Percentiles rank a stretch among this genome's conserved stretches.
Conservation (phyloP, 2,113 vertebrate genomes). For the Mugil cephalus region DNA sequence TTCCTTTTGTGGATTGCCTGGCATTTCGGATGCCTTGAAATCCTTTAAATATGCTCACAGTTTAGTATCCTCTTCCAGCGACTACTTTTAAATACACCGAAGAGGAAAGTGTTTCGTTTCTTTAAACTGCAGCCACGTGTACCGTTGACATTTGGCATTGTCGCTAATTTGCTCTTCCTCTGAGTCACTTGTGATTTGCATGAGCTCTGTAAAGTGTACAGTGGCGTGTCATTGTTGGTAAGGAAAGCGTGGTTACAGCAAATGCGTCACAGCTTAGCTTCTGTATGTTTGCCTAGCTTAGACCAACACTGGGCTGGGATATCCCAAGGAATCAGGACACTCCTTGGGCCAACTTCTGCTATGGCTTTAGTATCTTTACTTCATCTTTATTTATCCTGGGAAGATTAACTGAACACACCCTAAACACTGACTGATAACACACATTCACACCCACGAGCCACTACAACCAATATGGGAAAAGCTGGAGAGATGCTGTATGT, state of each 20-base stretch:
- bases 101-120: neutral
- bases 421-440: slow-evolving; percentile 38
- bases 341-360: slow-evolving; percentile 74
- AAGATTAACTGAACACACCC: slow-evolving; percentile 55
- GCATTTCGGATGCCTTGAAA: slow-evolving; percentile 40
- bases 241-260: slow-evolving; percentile 35
- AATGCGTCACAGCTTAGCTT: slow-evolving; percentile 49
- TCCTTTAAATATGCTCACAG: neutral
- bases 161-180: slow-evolving; percentile 4
- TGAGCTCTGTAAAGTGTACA: slow-evolving; percentile 35
- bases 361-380: slow-evolving; percentile 50
- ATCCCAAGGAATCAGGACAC: slow-evolving; percentile 69
- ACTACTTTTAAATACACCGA: slow-evolving; percentile 6
- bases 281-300: slow-evolving; percentile 63
- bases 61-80: slow-evolving; percentile 4
- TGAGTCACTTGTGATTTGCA: slow-evolving; percentile 51
- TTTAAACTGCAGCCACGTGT: slow-evolving; percentile 21
- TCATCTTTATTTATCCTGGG: slow-evolving; percentile 61
- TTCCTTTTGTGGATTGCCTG: slow-evolving; percentile 28
- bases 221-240: slow-evolving; percentile 52
- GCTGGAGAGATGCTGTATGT: neutral
- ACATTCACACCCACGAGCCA: slow-evolving; percentile 24
- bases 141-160: slow-evolving; percentile 31
- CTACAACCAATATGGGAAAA: slow-evolving; percentile 8
- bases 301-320: slow-evolving; percentile 53